Evolutionary conservation across 53 echinoderm and acorn worm genomes (phyloP).

Genomic region (Mesocentrotus franciscanus): DNA sequence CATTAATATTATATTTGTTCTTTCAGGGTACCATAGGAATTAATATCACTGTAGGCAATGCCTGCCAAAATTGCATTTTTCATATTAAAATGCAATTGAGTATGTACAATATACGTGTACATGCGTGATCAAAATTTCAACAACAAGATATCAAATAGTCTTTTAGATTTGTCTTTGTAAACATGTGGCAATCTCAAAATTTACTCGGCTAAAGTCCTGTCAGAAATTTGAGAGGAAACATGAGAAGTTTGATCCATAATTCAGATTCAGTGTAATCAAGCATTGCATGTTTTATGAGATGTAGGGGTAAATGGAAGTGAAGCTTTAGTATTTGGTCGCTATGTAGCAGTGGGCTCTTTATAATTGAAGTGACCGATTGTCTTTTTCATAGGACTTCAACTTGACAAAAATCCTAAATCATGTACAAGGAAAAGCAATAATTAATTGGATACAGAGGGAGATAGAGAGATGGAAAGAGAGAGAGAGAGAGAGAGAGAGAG

Average conservation of each 20-base stretch:
- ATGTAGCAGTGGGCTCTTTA: background rate
- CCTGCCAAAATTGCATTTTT: background rate
- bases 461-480: background rate
- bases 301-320: background rate
- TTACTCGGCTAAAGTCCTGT: background rate
- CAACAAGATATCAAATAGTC: background rate
- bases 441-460: background rate
- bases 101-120: background rate
- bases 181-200: background rate
- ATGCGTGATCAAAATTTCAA: background rate
- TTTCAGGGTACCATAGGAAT: background rate
- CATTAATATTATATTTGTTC: background rate
- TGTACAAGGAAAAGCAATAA: background rate
- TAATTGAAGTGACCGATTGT: background rate
- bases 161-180: background rate
- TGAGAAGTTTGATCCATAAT: background rate
- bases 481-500: background rate
- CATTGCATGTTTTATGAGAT: background rate
- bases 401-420: background rate
- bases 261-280: background rate
- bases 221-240: background rate
- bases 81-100: background rate
- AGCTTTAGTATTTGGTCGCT: background rate
- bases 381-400: background rate
- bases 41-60: background rate